Evolutionary conservation across 1,140 invertebrate genomes (phyloP).

Genomic region (Harpegnathos saltator): DNA sequence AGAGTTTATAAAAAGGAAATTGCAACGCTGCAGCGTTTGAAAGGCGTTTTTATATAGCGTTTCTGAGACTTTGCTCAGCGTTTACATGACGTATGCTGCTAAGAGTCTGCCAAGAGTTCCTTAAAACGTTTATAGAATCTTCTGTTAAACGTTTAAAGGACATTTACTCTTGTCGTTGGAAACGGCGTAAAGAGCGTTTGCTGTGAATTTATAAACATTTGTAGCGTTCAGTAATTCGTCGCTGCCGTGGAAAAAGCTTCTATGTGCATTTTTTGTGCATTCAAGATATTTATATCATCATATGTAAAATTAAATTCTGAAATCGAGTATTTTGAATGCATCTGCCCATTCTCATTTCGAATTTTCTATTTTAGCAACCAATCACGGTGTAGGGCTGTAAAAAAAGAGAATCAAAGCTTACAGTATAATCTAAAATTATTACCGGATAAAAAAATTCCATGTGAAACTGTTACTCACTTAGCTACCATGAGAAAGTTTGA

Average conservation of each 20-base stretch:
- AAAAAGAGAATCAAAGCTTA: not conserved
- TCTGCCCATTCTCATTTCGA: not conserved
- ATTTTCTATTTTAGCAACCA: slow-evolving; percentile 8
- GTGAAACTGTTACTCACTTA: not conserved
- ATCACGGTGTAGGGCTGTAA: slow-evolving; percentile 5
- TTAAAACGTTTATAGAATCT: slow-evolving; percentile 3
- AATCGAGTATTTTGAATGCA: not conserved
- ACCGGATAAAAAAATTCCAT: not conserved
- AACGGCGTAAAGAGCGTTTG: slow-evolving; percentile 11
- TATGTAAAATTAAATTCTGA: too few species aligned
- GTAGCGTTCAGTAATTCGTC: slow-evolving; percentile 23
- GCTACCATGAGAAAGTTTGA: slow-evolving; percentile 23
- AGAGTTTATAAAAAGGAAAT: not conserved
- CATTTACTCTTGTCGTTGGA: not conserved
- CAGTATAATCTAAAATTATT: slow-evolving; percentile 4
- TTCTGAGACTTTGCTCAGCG: slow-evolving; percentile 3
- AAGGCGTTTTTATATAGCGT: slow-evolving; percentile 25
- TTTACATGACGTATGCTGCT: slow-evolving; percentile 8
- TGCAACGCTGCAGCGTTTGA: slow-evolving; percentile 11
- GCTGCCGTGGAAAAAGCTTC: too few species aligned
- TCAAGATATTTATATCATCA: too few species aligned
- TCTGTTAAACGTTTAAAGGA: not conserved
- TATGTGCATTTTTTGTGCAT: too few species aligned
- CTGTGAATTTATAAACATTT: not conserved
- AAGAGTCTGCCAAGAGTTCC: not conserved